Conservation (phyloP, 2,888 invertebrate genomes). For the Cryptus viduatorius region DNA sequence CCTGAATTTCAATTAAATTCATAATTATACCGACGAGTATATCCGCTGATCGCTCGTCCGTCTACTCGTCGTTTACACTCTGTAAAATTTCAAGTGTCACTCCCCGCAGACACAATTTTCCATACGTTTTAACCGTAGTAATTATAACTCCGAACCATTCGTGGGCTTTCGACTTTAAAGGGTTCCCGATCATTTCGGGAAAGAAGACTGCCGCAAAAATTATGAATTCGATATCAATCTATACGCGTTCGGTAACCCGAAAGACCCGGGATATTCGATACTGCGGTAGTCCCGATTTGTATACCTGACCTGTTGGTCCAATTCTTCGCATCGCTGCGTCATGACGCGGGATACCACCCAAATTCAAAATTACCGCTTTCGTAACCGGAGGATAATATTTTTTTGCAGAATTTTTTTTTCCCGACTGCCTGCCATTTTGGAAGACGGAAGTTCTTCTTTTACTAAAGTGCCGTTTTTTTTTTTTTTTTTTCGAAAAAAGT, state of each 20-base stretch:
- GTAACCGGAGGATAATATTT: too few relatives aligned
- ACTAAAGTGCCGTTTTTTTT: too few relatives aligned
- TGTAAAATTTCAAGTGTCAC: neutral
- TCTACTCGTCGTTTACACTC: constrained; percentile 21
- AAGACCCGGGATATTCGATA: neutral
- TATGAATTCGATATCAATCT: neutral
- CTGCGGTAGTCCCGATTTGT: neutral
- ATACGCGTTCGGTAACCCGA: neutral
- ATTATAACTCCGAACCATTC: neutral
- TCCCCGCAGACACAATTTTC: neutral
- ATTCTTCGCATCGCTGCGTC: neutral
- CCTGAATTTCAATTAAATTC: constrained; percentile 70
- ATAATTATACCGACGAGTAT: constrained; percentile 61
- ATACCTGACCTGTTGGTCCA: neutral
- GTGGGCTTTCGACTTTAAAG: neutral
- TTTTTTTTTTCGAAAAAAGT: too few relatives aligned
- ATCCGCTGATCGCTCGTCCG: neutral
- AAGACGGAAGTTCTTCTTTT: too few relatives aligned
- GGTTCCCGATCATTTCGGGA: neutral
- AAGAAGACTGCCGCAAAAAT: neutral
- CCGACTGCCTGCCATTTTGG: too few relatives aligned
- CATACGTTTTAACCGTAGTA: constrained; percentile 5
- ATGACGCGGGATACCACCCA: neutral
- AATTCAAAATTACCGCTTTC: neutral
- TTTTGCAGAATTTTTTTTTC: too few relatives aligned